A percentile compares a stretch with the other conserved stretches of the same genome.
Conservation (phyloP, 2,113 vertebrate genomes). For the Triplophysa siluroides region DNA sequence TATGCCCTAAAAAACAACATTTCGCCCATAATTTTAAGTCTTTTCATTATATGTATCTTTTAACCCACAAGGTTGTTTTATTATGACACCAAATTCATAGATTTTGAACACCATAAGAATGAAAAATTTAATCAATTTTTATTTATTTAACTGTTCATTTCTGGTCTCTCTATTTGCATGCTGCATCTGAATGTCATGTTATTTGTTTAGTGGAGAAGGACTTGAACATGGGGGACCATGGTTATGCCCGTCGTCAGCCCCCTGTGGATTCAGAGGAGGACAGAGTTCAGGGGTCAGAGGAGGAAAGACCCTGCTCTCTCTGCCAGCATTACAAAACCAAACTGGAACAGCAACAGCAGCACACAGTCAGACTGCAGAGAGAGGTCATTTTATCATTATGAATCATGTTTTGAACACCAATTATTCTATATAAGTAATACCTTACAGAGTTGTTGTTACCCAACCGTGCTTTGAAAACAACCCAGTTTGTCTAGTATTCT, state of each 20-base stretch:
- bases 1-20: too few species aligned
- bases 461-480: too few species aligned
- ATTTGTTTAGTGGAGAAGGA: slow-evolving; percentile 69
- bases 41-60: too few species aligned
- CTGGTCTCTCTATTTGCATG: not conserved
- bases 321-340: slow-evolving; percentile 75
- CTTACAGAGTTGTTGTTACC: too few species aligned
- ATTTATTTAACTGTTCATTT: not conserved
- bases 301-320: slow-evolving; percentile 67
- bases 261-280: slow-evolving; percentile 64
- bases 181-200: not conserved
- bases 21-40: too few species aligned
- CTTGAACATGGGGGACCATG: slow-evolving; percentile 74
- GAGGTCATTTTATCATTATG: slow-evolving; percentile 60
- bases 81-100: too few species aligned
- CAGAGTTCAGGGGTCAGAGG: slow-evolving; percentile 54
- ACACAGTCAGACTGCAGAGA: slow-evolving; percentile 72
- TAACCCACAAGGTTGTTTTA: too few species aligned
- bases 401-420: not conserved
- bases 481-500: not conserved
- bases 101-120: too few species aligned
- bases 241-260: slow-evolving; percentile 73
- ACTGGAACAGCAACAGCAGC: slow-evolving; percentile 76
- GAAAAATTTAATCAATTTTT: too few species aligned
- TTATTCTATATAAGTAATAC: too few species aligned